Evolutionary conservation across 2,113 vertebrate genomes (phyloP).

Genomic region (Colossoma macropomum): DNA sequence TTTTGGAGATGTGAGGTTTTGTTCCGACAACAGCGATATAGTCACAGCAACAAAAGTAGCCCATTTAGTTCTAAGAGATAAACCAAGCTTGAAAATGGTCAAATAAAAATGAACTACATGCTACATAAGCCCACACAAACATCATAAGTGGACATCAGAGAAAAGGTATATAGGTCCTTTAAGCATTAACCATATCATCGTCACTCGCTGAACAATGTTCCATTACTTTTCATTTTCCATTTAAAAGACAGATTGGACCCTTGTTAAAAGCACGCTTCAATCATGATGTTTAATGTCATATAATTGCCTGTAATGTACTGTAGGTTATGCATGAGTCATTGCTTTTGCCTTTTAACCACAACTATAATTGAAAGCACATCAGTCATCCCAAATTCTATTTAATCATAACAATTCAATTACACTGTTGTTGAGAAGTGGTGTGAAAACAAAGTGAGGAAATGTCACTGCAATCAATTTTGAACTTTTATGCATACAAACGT

Average conservation of each 20-base stretch:
- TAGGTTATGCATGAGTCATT: neutral
- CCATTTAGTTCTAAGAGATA: no score
- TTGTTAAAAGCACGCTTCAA: conserved; percentile 11
- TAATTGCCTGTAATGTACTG: neutral
- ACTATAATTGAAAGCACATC: neutral
- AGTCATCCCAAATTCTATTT: neutral
- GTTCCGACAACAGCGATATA: no score
- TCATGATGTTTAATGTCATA: neutral
- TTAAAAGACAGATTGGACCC: neutral
- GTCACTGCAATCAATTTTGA: neutral
- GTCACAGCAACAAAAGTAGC: no score
- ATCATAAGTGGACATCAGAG: no score
- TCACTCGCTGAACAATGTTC: neutral
- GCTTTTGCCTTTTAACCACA: neutral
- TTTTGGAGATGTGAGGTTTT: no score
- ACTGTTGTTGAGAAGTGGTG: neutral
- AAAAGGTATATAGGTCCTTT: no score
- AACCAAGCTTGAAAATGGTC: no score
- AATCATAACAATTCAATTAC: neutral
- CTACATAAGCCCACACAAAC: no score
- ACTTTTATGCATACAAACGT: neutral
- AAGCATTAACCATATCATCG: neutral
- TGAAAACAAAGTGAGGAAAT: neutral
- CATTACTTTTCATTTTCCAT: neutral
- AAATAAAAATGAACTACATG: no score